A percentile compares a stretch with the other conserved stretches of the same genome.
phyloP scores from a whole-genome alignment of 2,113 vertebrate genomes.

The Chamaetylas fuelleborni region DNA sequence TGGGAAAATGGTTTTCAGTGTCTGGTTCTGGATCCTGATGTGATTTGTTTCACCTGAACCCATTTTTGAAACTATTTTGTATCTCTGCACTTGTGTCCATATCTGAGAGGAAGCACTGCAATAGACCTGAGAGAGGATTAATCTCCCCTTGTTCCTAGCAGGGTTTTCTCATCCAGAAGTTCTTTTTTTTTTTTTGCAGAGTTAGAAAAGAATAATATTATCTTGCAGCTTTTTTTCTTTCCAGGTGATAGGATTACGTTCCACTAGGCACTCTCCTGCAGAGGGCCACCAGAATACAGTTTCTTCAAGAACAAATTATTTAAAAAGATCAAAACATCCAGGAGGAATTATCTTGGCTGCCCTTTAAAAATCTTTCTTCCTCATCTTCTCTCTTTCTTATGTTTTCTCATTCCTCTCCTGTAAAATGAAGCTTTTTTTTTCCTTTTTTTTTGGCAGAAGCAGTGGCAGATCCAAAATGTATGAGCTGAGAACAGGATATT shows the following conservation, averaged over 20 bases:
- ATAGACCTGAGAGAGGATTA: neutral
- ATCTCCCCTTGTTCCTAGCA: neutral
- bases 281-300: neutral
- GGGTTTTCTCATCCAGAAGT: neutral
- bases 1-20: neutral
- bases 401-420: constrained; percentile 17
- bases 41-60: neutral
- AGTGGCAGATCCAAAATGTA: constrained; percentile 18
- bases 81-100: neutral
- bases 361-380: constrained; percentile 33
- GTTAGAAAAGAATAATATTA: neutral
- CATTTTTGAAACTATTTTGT: neutral
- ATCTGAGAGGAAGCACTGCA: neutral
- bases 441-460: neutral
- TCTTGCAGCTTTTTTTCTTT: neutral
- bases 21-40: neutral
- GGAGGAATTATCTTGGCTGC: constrained; percentile 30
- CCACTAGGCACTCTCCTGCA: neutral
- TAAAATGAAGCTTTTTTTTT: constrained; percentile 12
- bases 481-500: constrained; percentile 38
- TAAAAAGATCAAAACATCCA: constrained; percentile 35
- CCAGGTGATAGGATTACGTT: neutral
- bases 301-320: constrained; percentile 37
- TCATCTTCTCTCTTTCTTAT: constrained; percentile 24
- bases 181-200: neutral